A percentile compares a stretch with the other conserved stretches of the same genome.
Evolutionary conservation across 2,797 vertebrate species (phyloP).

Genomic region (Harpagifer antarcticus): DNA sequence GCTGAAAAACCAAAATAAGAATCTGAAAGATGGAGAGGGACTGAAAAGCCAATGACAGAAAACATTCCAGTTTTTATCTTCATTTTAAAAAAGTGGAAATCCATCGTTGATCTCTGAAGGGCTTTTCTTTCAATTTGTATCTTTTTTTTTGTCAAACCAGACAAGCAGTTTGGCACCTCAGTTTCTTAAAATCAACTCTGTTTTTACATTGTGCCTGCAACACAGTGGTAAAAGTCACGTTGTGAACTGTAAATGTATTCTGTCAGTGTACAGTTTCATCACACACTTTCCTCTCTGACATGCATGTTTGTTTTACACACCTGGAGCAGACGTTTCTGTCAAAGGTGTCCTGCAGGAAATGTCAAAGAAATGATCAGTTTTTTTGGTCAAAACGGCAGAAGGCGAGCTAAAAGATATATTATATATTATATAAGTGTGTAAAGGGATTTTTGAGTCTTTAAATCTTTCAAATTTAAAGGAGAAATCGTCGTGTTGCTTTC

Average conservation of each 20-base stretch:
- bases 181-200: conserved; percentile 4
- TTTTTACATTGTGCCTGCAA: conserved; percentile 54
- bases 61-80: conserved; percentile 62
- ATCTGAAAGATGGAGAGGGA: conserved; percentile 24
- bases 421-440: conserved; percentile 24
- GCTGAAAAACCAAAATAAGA: conserved; percentile 59
- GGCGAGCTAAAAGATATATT: background rate
- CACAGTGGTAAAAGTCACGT: conserved; percentile 58
- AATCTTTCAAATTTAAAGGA: conserved; percentile 19
- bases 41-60: conserved; percentile 49
- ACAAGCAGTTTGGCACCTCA: conserved; percentile 15
- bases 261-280: conserved; percentile 40
- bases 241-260: conserved; percentile 46
- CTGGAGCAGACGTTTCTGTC: conserved; percentile 31
- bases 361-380: conserved; percentile 7
- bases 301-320: conserved; percentile 43
- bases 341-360: conserved; percentile 7
- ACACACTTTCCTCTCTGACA: conserved; percentile 19
- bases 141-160: background rate
- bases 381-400: conserved; percentile 16
- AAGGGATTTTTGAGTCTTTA: conserved; percentile 7
- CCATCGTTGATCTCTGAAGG: conserved; percentile 29
- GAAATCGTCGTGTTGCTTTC: background rate
- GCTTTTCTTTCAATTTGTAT: conserved; percentile 34
- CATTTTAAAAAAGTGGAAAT: conserved; percentile 32